Evolutionary conservation across 2,888 invertebrate species (phyloP).

Genomic region (Drosophila buzzatii): DNA sequence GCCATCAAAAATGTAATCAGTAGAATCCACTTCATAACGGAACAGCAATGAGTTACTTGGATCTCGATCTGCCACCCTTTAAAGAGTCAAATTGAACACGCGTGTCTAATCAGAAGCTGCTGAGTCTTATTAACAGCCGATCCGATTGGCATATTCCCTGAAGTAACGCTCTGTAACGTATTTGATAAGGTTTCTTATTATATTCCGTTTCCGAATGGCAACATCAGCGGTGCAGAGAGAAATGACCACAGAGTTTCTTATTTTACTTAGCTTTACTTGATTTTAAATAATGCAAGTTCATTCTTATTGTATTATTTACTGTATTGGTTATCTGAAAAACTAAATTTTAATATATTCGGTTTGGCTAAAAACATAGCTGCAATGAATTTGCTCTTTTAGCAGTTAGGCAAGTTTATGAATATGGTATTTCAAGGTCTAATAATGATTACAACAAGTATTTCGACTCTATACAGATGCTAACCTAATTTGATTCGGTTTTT

Average conservation of each 20-base stretch:
- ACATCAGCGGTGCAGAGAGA: no score
- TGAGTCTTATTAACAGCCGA: no score
- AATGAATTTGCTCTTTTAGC: conserved; percentile 23
- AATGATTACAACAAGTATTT: not conserved
- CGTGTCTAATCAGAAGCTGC: not conserved
- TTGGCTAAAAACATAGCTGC: not conserved
- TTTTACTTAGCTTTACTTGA: no score
- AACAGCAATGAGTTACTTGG: not conserved
- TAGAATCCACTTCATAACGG: not conserved
- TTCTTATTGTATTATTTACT: no score
- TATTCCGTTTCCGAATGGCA: no score
- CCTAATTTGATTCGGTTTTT: conserved; percentile 61
- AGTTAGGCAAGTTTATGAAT: not conserved
- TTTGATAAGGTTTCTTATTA: no score
- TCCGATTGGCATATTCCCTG: not conserved
- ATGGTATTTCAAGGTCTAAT: not conserved
- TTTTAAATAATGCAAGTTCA: no score
- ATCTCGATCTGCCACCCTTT: not conserved
- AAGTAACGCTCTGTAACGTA: not conserved
- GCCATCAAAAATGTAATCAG: not conserved
- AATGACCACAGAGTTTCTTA: no score
- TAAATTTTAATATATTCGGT: no score
- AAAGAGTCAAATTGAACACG: not conserved
- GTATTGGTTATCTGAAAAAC: no score
- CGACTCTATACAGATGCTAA: conserved; percentile 43